Evolutionary conservation across 1,140 invertebrate species (phyloP), one percentile per base, ranked within the genome.

Genomic region (Cyclargus thomasi): DNA sequence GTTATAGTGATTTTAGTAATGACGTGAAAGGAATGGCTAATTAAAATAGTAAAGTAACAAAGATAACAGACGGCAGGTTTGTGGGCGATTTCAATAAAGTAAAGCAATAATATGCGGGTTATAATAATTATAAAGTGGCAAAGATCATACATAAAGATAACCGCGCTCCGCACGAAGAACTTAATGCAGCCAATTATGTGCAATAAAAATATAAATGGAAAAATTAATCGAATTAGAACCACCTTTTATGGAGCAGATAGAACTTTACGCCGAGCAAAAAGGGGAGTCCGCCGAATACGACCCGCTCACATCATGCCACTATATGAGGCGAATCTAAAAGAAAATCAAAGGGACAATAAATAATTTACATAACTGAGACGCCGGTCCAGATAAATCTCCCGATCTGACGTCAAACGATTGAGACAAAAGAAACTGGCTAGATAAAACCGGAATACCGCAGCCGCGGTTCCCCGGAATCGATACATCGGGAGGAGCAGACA

Each of bases 401-500:
- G 14, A 65, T 63, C 67, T 69, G 55, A 18, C 68, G 71, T 73
- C 76, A 71, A 71, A 75, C 74, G 74, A 77, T 80, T 76, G 76
- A 75, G 75, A 76, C 76, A 74, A 75, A 78, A 77, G 75, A 81
- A 76, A 74, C 68, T 20, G 68, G 73, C 74, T 75, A 74, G 72
- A 74, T 64, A 73, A 73, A 78, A 69, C 57, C 18, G 16, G 70
- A 68, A 71, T 79, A 70, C 70, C 68, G 62, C 62, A 64, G 71
- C 68, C 29, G 47, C 47, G 66, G 77, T 85, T 85, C 81, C 74
- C 53, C 65, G 62, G 80, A 83, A 82, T 83, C 75, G 75, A 77
- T 78, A 75, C 72, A 65, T 67, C 64, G 53, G 67, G 70, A 77
- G 73, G 68, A 69, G 70, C 75, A 72, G 75, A 63, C 73, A 62